Evolutionary conservation across 2,113 vertebrate species (phyloP).

Genomic region (Pycnonotus jocosus): DNA sequence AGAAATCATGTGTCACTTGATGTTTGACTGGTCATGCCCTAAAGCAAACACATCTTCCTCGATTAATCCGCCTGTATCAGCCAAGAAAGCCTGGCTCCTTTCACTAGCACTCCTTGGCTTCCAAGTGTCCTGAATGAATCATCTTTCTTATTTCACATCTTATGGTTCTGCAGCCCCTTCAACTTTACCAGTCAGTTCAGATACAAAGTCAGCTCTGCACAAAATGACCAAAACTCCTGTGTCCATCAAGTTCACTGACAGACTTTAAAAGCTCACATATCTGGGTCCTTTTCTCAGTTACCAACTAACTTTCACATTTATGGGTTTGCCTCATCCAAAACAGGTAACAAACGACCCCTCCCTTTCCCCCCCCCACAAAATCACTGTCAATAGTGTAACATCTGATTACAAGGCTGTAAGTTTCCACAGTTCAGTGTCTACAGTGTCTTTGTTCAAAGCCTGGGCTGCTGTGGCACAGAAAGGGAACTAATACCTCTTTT

Average conservation of each 20-base stretch:
- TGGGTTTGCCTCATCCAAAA: background rate
- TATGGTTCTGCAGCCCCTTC: background rate
- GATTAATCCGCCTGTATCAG: background rate
- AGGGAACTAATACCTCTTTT: background rate
- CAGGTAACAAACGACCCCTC: background rate
- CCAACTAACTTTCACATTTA: background rate
- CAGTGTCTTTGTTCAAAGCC: background rate
- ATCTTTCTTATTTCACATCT: background rate
- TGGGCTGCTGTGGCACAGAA: background rate
- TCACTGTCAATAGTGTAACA: background rate
- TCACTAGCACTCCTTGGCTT: background rate
- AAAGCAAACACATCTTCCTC: slow-evolving; percentile 32
- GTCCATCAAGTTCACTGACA: background rate
- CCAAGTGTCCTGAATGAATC: slow-evolving; percentile 3
- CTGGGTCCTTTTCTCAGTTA: background rate
- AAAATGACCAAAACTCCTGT: background rate
- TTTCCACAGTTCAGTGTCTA: background rate
- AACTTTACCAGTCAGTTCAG: background rate
- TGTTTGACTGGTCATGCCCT: background rate
- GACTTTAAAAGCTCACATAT: background rate
- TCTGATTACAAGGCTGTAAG: background rate
- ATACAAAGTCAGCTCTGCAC: background rate
- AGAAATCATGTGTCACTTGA: background rate
- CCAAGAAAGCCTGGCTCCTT: slow-evolving; percentile 17
- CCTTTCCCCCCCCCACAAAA: background rate